Evolutionary conservation across 2,888 invertebrate genomes (phyloP), one percentile per base, ranked within the genome.

Genomic region (Ischnura elegans): DNA sequence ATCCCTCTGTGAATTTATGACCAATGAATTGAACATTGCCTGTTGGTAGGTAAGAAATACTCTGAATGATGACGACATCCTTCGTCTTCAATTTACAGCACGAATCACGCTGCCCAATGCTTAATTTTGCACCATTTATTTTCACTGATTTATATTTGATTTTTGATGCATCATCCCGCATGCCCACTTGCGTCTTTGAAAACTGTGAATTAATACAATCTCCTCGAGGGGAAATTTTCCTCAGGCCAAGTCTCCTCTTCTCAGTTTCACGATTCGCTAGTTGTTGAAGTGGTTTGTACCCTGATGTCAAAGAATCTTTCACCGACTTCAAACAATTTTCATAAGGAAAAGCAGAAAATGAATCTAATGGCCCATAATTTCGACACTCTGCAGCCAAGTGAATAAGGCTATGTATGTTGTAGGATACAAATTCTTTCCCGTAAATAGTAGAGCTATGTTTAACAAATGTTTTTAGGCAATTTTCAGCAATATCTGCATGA

Each of bases 21-120:
- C 55, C 55, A 55, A 55, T 55, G 6, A 55, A 55, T 6, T 55
- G 55, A 55, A 55, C 55, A 19, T 55, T 55, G 55, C 55, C 55
- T 21, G 3, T 55, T 13, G 55, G 55, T 55, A 21, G 55, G 55
- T 21, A 19, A 55, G 55, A 6, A 55, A 55, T 55, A 55, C 55
- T 55, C 55, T 55, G 55, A 55, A 55, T 55, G 21, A 55, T 55
- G 55, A 55, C 19, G 19, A 55, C 55, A 55, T 55, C 55, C 55
- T 55, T 55, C 55, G 55, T 55, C 55, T 55, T 55, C 55, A 55
- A 55, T 55, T 55, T 55, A 55, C 55, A 55, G 55, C 55, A 55
- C 21, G 55, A 55, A 55, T 55, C 55, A 55, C 55, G 19, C 19
- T 55, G 55, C 55, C 19, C 55, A 55, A 10, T 55, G 6, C 55